Conservation (phyloP, 2,113 vertebrate species). For the Reinhardtius hippoglossoides region DNA sequence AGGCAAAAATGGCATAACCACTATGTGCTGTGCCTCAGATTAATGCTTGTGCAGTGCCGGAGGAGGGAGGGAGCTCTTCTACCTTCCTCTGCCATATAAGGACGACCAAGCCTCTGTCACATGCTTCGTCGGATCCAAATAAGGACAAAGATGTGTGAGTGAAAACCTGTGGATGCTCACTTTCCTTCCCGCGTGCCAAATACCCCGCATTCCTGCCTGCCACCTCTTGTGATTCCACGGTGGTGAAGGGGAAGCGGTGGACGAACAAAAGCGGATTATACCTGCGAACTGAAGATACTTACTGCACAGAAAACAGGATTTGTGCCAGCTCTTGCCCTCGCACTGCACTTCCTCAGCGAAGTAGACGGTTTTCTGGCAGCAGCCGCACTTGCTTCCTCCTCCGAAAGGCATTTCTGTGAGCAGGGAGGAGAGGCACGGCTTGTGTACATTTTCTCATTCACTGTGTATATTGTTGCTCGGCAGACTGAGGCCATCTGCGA, state of each 20-base stretch:
- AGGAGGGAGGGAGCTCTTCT: conserved; percentile 5
- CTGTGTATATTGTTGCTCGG: conserved; percentile 21
- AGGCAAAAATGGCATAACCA: conserved; percentile 1
- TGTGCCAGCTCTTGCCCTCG: conserved; percentile 93
- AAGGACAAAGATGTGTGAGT: conserved; percentile 59
- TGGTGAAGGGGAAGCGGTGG: background rate
- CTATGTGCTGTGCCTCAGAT: conserved; percentile 24
- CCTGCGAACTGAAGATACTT: conserved; percentile 76
- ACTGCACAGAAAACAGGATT: conserved; percentile 97
- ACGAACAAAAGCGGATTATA: conserved; percentile 32
- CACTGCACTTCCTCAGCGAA: conserved; percentile 97
- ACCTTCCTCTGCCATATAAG: conserved; percentile 72
- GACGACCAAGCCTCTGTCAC: conserved; percentile 61
- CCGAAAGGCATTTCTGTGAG: conserved; percentile 84
- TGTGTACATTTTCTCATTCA: conserved; percentile 24
- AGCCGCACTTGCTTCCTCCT: conserved; percentile 93
- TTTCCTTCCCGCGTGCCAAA: conserved; percentile 51
- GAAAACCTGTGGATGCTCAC: conserved; percentile 55
- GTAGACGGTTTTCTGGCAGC: conserved; percentile 91
- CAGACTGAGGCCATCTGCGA: conserved; percentile 32
- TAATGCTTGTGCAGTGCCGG: conserved; percentile 24
- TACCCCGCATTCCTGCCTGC: conserved; percentile 57
- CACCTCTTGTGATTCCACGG: conserved; percentile 19
- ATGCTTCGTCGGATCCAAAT: conserved; percentile 67
- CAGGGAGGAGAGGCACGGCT: conserved; percentile 2